A percentile compares a stretch with the other conserved stretches of the same genome.
Evolutionary conservation across 2,797 vertebrate genomes (phyloP).

Genomic region (Cynopterus sphinx): DNA sequence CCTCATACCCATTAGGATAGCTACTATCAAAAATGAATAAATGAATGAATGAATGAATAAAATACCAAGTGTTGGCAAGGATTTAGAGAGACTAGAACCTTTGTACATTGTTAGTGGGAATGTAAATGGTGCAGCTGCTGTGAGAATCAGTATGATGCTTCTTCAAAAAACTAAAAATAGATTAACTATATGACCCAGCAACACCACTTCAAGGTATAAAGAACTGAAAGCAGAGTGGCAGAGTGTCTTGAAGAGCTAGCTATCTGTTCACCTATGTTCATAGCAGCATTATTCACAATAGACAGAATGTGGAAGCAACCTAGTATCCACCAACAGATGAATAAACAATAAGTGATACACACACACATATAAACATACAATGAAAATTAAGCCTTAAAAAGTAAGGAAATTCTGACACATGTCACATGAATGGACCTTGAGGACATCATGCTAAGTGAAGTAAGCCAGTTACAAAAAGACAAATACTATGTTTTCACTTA

Average conservation of each 20-base stretch:
- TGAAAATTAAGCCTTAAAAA: not conserved
- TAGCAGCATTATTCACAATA: not conserved
- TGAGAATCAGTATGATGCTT: not conserved
- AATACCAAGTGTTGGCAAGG: not conserved
- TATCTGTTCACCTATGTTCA: not conserved
- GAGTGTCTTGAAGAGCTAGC: not conserved
- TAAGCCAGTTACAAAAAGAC: not conserved
- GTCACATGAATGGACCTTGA: not conserved
- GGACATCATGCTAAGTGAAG: not conserved
- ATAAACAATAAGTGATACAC: not conserved
- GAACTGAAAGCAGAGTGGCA: constrained; percentile 18
- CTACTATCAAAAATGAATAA: not conserved
- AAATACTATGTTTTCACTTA: not conserved
- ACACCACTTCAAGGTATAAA: constrained; percentile 36
- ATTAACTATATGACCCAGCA: constrained; percentile 24
- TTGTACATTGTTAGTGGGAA: not conserved
- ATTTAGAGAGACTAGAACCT: not conserved
- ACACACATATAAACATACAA: not conserved
- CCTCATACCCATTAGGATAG: not conserved
- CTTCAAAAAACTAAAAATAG: constrained; percentile 54
- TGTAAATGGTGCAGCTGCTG: constrained; percentile 32
- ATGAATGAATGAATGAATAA: not conserved
- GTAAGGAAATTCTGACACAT: not conserved
- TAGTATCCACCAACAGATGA: not conserved
- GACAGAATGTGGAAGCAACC: not conserved